Base-by-base conservation (phyloP, 2,888 invertebrate species). In the Digitonthophagus gazella region DNA sequence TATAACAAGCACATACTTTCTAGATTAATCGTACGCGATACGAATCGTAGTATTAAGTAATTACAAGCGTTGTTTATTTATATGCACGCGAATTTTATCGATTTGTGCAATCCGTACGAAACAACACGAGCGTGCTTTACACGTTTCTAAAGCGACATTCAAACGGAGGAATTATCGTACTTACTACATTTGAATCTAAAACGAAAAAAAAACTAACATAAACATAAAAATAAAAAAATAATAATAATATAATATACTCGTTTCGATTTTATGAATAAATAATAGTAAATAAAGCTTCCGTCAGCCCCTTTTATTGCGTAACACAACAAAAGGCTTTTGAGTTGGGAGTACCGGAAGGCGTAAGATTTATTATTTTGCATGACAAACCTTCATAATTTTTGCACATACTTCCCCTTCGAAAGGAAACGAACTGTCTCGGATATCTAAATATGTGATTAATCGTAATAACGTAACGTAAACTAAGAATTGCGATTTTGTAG, bases 21-120 rank as follows among this genome's bases (percentile, higher is more conserved):
- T n/a, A 65, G 65, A 65, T 65, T 54, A 65, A 16, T 55, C 18
- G 68, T 69, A 55, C 67, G 69, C 71, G 69, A 71, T 73, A 74
- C 74, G 74, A 75, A 75, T 74, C 74, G 73, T 69, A 69, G 74
- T 72, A 75, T 75, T 74, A 75, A 74, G 74, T 75, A 75, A 75
- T 75, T 75, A 75, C 73, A 75, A 72, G 71, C 74, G 72, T 72
- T 73, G 74, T 75, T 75, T 74, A 75, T 74, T 74, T 75, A 75
- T 74, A 71, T 74, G 69, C 75, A 75, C 75, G 75, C 75, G 74
- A 75, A 73, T 72, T 74, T 71, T 73, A 65, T 65, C 55, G 65
- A 18, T 18, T 54, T 64, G 15, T 64, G 15, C 22, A 20, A 28
- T 18, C 18, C 61, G 58, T 58, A 44, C 28, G 28, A 44, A 44